Conservation (phyloP, 2,888 invertebrate species). For the Cataglyphis rosenhaueri region DNA sequence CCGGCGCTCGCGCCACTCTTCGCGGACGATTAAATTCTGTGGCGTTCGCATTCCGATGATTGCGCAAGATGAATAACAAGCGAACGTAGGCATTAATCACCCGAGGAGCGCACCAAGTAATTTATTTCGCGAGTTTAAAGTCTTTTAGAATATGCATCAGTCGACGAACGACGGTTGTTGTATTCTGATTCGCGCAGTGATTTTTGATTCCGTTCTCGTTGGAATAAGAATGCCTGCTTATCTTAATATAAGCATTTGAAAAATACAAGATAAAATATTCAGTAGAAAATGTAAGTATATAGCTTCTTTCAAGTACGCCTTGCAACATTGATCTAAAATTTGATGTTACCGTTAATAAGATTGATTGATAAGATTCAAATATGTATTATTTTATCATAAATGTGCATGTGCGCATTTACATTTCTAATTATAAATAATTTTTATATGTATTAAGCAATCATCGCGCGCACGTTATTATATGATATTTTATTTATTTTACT, state of each 20-base stretch:
- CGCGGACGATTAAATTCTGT: conserved; percentile 68
- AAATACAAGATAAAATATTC: neutral
- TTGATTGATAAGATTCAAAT: conserved; percentile 3
- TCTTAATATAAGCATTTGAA: neutral
- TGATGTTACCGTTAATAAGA: neutral
- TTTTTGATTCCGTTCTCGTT: neutral
- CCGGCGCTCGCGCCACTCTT: conserved; percentile 34
- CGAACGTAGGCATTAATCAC: conserved; percentile 69
- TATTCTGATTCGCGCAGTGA: neutral
- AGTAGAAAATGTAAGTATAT: neutral
- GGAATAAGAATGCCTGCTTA: neutral
- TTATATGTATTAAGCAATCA: neutral
- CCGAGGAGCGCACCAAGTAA: conserved; percentile 24
- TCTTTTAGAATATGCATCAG: conserved; percentile 31
- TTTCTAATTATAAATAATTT: neutral
- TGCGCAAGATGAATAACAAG: conserved; percentile 65
- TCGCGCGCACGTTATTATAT: neutral
- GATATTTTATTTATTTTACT: neutral
- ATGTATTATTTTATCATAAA: neutral
- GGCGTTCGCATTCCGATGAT: conserved; percentile 69
- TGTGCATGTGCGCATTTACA: neutral
- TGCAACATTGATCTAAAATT: neutral
- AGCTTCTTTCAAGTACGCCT: neutral
- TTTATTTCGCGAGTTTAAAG: conserved; percentile 32
- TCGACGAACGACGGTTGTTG: neutral